These are phyloP conservation scores for Pampusana beccarii DNA, from an alignment of 2,113 vertebrate genomes.

Conservation along the genomic window DNA sequence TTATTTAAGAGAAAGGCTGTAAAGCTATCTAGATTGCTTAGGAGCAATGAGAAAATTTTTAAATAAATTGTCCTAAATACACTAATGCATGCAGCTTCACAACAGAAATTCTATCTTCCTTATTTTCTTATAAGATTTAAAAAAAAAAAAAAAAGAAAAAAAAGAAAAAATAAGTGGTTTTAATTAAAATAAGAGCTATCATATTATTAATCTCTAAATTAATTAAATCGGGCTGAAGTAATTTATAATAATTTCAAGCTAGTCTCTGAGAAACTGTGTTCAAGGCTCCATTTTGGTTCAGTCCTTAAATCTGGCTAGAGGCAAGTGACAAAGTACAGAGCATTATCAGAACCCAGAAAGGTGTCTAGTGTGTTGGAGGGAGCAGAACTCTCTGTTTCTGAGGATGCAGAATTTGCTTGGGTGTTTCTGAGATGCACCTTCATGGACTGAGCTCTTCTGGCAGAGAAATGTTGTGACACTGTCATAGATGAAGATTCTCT, in stretches of 20 bases:
- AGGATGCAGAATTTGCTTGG: not conserved
- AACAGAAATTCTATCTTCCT: not conserved
- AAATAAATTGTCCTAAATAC: not conserved
- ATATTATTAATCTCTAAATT: not conserved
- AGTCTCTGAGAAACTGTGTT: not conserved
- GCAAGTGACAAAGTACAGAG: not conserved
- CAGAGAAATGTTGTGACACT: not conserved
- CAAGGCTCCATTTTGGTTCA: not conserved
- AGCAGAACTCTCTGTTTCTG: not conserved
- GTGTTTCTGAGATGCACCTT: not conserved
- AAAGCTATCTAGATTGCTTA: not conserved
- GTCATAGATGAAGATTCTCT: not conserved
- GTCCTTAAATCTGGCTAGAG: not conserved
- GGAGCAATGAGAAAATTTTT: not conserved
- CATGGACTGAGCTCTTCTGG: not conserved
- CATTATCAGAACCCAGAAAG: not conserved
- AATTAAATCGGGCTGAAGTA: not conserved
- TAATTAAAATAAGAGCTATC: not conserved
- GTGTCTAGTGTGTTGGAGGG: not conserved
- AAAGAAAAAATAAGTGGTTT: not conserved
- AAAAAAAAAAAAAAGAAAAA: too few species aligned
- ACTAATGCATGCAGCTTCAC: not conserved
- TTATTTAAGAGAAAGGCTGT: not conserved
- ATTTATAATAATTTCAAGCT: not conserved
- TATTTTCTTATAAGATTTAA: not conserved